Conservation (phyloP, 2,888 invertebrate species). For the Pterobdella sp. region DNA sequence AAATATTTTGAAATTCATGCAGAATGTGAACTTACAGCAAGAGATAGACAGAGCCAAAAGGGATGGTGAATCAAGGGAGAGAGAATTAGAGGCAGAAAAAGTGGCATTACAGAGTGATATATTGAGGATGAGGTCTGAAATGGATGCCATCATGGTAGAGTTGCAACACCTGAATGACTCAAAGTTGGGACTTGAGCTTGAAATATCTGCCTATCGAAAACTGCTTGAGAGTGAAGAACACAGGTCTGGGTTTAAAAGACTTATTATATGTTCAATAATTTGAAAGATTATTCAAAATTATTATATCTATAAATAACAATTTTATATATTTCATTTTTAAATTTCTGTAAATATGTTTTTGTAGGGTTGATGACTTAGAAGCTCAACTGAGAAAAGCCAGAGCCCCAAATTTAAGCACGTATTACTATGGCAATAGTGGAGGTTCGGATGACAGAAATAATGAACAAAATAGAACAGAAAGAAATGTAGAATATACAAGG, state of each 20-base stretch:
- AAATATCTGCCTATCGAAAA: slow-evolving; percentile 56
- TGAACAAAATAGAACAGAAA: too few species aligned
- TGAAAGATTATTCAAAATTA: too few species aligned
- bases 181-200: slow-evolving; percentile 55
- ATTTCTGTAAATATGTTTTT: too few species aligned
- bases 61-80: slow-evolving; percentile 31
- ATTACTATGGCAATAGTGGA: too few species aligned
- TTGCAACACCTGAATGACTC: slow-evolving; percentile 52
- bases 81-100: slow-evolving; percentile 53
- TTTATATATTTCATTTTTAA: too few species aligned
- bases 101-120: slow-evolving; percentile 52
- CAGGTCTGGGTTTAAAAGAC: slow-evolving; percentile 43
- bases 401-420: not conserved
- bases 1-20: slow-evolving; percentile 19
- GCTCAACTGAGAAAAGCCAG: not conserved
- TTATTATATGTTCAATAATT: too few species aligned
- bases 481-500: too few species aligned
- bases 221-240: slow-evolving; percentile 56
- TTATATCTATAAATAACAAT: too few species aligned
- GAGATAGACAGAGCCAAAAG: slow-evolving; percentile 53
- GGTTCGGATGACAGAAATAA: too few species aligned
- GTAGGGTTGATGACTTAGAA: not conserved
- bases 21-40: slow-evolving; percentile 54
- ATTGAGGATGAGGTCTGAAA: slow-evolving; percentile 45
- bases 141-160: slow-evolving; percentile 50